A percentile compares a stretch with the other conserved stretches of the same genome.
Evolutionary conservation across 1,140 invertebrate genomes (phyloP).

Genomic region (Drosophila subobscura): DNA sequence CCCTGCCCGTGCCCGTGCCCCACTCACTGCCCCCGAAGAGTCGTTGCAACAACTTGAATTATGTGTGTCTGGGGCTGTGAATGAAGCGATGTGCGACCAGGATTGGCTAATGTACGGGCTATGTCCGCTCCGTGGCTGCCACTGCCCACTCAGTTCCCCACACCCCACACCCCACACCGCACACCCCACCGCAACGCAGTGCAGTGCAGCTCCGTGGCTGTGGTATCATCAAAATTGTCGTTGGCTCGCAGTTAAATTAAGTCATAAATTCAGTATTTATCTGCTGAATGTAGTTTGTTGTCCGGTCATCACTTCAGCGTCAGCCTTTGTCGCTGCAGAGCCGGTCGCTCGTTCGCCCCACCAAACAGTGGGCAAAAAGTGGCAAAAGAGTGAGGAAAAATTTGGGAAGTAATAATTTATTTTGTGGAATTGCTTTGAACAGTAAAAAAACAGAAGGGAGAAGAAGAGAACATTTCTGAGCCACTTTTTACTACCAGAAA

Average conservation of each 20-base stretch:
- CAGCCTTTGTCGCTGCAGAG: slow-evolving; percentile 69
- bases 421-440: no score
- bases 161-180: slow-evolving; percentile 6
- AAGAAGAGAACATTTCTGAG: no score
- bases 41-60: slow-evolving; percentile 56
- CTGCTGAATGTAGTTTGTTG: slow-evolving; percentile 83
- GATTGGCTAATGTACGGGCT: slow-evolving; percentile 76
- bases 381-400: no score
- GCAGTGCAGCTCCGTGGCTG: slow-evolving; percentile 10
- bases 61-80: slow-evolving; percentile 74
- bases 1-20: slow-evolving; percentile 8
- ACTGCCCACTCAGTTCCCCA: slow-evolving; percentile 71
- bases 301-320: slow-evolving; percentile 83
- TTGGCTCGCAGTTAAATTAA: slow-evolving; percentile 83
- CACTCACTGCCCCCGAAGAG: not conserved
- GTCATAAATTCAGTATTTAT: slow-evolving; percentile 84
- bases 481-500: no score
- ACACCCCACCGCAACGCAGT: not conserved
- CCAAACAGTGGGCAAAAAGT: slow-evolving; percentile 19
- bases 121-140: slow-evolving; percentile 59
- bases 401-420: not conserved
- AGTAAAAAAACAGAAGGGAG: not conserved
- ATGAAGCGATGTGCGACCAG: slow-evolving; percentile 79
- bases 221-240: slow-evolving; percentile 79
- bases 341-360: slow-evolving; percentile 20